Conservation (phyloP, 2,797 vertebrate species). For the Gadopsis marmoratus region DNA sequence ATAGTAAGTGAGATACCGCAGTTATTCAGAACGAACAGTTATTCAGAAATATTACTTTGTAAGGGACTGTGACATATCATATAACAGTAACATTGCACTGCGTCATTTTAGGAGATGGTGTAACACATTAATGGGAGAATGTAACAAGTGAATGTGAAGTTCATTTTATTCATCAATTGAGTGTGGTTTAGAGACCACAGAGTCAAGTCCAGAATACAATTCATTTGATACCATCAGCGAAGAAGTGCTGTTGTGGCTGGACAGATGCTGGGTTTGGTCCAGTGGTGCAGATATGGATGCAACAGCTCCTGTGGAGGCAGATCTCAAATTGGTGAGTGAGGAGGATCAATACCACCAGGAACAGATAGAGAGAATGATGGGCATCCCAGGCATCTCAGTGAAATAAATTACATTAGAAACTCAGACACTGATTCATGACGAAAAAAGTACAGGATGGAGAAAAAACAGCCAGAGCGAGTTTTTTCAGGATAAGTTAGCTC, state of each 20-base stretch:
- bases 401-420: constrained; percentile 80
- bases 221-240: constrained; percentile 44
- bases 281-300: constrained; percentile 74
- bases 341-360: constrained; percentile 75
- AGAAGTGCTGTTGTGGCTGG: constrained; percentile 56
- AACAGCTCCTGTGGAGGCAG: constrained; percentile 71
- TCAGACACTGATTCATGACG: constrained; percentile 73
- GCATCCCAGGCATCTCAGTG: constrained; percentile 71
- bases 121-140: background rate
- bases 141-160: background rate
- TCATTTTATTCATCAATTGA: constrained; percentile 6
- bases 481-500: constrained; percentile 48
- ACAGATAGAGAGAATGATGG: constrained; percentile 77
- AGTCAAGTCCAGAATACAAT: constrained; percentile 31
- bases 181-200: constrained; percentile 3
- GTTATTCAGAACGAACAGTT: background rate
- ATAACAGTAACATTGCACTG: background rate
- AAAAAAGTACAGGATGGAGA: constrained; percentile 34
- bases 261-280: constrained; percentile 61
- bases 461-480: constrained; percentile 51
- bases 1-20: background rate
- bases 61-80: background rate
- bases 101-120: background rate
- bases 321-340: constrained; percentile 74
- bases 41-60: background rate